phyloP scores from a whole-genome alignment of 2,113 vertebrate genomes.

The Microtus ochrogaster region DNA sequence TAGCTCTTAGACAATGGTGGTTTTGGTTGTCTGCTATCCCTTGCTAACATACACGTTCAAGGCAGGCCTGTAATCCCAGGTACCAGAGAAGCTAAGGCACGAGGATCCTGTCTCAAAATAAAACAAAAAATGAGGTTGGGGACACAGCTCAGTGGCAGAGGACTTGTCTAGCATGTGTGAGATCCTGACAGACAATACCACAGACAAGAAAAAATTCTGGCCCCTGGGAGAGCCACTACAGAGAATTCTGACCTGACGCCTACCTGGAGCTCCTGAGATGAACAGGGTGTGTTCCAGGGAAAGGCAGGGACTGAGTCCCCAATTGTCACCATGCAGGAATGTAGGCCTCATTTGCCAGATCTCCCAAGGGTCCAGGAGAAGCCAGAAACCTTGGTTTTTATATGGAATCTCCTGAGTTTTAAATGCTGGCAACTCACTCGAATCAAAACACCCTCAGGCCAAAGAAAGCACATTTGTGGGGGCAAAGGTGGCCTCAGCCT shows the following conservation, averaged over 20 bases:
- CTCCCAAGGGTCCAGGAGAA: conserved; percentile 56
- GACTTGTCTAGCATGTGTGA: not conserved
- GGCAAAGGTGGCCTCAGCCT: conserved; percentile 62
- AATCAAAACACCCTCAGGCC: conserved; percentile 69
- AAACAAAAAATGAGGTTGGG: not conserved
- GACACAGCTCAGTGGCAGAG: not conserved
- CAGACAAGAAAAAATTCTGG: not conserved
- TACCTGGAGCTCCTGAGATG: not conserved
- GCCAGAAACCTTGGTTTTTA: conserved; percentile 74
- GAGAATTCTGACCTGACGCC: not conserved
- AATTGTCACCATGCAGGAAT: conserved; percentile 62
- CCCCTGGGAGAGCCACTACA: not conserved
- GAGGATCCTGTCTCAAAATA: not conserved
- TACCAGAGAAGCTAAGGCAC: not conserved
- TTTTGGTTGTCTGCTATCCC: not conserved
- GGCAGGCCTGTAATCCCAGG: not conserved
- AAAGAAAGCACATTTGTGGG: conserved; percentile 75
- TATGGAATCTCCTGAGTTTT: conserved; percentile 69
- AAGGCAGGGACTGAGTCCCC: not conserved
- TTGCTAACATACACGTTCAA: not conserved
- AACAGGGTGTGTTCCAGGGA: not conserved
- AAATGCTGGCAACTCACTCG: conserved; percentile 67
- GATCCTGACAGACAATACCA: not conserved
- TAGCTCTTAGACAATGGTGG: not conserved
- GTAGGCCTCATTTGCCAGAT: conserved; percentile 59